Conservation (phyloP, 2,888 invertebrate species). For the Cosmia trapezina region DNA sequence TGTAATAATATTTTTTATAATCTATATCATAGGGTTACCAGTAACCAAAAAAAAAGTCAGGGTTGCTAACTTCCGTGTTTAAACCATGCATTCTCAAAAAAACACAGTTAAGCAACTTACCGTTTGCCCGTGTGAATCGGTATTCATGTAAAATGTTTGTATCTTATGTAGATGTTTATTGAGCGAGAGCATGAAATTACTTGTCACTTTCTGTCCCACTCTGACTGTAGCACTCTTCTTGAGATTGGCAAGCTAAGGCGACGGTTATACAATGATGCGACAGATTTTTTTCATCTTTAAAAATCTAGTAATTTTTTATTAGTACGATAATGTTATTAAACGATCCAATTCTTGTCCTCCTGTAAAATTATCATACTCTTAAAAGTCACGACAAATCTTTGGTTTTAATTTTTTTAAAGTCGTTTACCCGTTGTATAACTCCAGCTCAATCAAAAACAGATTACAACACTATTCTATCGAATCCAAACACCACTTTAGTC, state of each 20-base stretch:
- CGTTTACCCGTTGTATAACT: conserved; percentile 51
- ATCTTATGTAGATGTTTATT: conserved; percentile 80
- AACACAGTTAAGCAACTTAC: conserved; percentile 69
- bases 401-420: neutral
- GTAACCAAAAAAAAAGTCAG: conserved; percentile 28
- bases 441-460: conserved; percentile 31
- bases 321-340: conserved; percentile 22
- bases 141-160: conserved; percentile 76
- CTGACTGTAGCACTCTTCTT: conserved; percentile 63
- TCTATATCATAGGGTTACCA: conserved; percentile 45
- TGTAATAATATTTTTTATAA: conserved; percentile 14
- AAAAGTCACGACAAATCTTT: neutral
- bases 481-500: conserved; percentile 30
- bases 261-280: conserved; percentile 45
- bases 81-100: conserved; percentile 83
- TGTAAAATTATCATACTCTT: conserved; percentile 29
- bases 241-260: conserved; percentile 30
- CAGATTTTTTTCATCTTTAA: neutral
- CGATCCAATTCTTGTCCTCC: neutral
- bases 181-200: conserved; percentile 88
- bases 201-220: conserved; percentile 68
- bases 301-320: neutral
- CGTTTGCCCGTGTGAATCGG: conserved; percentile 90
- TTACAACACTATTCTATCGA: conserved; percentile 55
- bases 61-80: conserved; percentile 59